Percentiles rank a stretch among this genome's conserved stretches.
These are phyloP conservation scores for Carassius gibelio DNA, from an alignment of 2,113 vertebrate genomes.

Conservation along the genomic window DNA sequence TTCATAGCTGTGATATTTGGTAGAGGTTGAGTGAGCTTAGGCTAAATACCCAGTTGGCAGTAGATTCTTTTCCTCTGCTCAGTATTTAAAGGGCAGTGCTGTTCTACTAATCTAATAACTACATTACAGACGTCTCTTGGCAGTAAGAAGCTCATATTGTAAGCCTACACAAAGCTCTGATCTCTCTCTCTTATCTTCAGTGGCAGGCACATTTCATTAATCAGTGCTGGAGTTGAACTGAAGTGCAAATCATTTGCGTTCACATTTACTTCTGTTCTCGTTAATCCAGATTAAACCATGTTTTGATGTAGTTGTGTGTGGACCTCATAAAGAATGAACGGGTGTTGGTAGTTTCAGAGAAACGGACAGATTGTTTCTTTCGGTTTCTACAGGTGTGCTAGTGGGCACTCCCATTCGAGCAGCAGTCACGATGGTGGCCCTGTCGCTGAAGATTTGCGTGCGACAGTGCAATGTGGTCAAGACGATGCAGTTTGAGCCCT, in stretches of 20 bases:
- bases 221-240: slow-evolving; percentile 22
- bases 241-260: background rate
- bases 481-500: slow-evolving; percentile 98
- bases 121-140: slow-evolving; percentile 1
- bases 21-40: slow-evolving; percentile 44
- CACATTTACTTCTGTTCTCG: slow-evolving; percentile 18
- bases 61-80: slow-evolving; percentile 22
- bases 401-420: slow-evolving; percentile 56
- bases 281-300: background rate
- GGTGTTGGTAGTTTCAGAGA: background rate
- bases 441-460: slow-evolving; percentile 96
- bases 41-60: slow-evolving; percentile 52
- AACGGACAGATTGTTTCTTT: background rate
- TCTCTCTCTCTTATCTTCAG: background rate
- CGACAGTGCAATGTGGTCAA: slow-evolving; percentile 99
- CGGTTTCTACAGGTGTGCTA: slow-evolving; percentile 63
- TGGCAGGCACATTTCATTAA: slow-evolving; percentile 14
- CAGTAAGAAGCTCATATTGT: slow-evolving; percentile 19
- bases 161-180: slow-evolving; percentile 25
- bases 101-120: slow-evolving; percentile 27
- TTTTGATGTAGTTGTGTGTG: background rate
- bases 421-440: slow-evolving; percentile 87
- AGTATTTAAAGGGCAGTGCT: slow-evolving; percentile 51
- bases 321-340: background rate
- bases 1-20: slow-evolving; percentile 24